These are phyloP conservation scores for Argya squamiceps DNA, from an alignment of 2,797 vertebrate genomes.

Conservation along the genomic window DNA sequence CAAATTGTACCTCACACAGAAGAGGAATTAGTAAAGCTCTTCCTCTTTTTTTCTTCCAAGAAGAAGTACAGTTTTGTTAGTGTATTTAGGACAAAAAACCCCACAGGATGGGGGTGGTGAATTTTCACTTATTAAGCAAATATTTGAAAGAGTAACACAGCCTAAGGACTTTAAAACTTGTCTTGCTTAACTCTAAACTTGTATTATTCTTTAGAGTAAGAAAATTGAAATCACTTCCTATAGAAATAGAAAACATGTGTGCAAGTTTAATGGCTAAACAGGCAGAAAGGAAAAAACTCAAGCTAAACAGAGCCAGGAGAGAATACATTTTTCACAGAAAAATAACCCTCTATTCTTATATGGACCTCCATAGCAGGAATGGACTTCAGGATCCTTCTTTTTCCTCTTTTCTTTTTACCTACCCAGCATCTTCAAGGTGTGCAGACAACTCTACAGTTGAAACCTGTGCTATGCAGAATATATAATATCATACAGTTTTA, in stretches of 20 bases:
- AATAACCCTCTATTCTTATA: conserved; percentile 1
- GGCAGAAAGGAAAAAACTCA: not conserved
- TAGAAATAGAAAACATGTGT: conserved; percentile 75
- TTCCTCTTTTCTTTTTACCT: not conserved
- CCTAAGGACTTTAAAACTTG: conserved; percentile 48
- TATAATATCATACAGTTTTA: not conserved
- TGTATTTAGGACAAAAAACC: conserved; percentile 31
- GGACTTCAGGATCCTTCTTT: not conserved
- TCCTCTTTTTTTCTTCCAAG: not conserved
- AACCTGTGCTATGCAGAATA: not conserved
- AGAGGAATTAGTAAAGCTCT: not conserved
- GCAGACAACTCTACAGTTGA: not conserved
- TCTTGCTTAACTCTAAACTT: conserved; percentile 57
- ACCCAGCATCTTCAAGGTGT: not conserved
- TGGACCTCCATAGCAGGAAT: not conserved
- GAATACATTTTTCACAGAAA: conserved; percentile 35
- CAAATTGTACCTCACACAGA: not conserved
- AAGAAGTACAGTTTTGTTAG: not conserved
- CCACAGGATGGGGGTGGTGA: not conserved
- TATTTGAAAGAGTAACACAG: conserved; percentile 60
- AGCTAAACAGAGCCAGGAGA: conserved; percentile 42
- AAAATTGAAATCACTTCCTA: conserved; percentile 65
- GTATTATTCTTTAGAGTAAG: conserved; percentile 51
- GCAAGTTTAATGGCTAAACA: conserved; percentile 56
- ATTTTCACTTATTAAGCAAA: conserved; percentile 61